Percentiles rank a stretch among this genome's conserved stretches.
These are phyloP conservation scores for Ceratosolen fusciceps DNA, from an alignment of 1,140 invertebrate genomes.

Conservation along the genomic window DNA sequence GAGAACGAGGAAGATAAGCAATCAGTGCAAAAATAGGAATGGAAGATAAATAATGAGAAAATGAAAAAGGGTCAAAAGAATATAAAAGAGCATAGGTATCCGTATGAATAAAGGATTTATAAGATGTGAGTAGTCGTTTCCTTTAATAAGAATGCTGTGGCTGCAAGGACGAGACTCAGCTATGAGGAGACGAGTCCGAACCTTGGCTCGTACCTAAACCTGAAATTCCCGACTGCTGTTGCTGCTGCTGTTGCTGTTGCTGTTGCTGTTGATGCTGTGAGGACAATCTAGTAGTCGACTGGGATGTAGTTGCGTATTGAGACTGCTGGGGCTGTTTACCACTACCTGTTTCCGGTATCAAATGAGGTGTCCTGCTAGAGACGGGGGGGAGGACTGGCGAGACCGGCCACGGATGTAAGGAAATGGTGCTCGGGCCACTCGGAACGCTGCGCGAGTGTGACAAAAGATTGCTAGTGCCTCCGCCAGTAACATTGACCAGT, in stretches of 20 bases:
- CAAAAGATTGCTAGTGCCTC: conserved; percentile 59
- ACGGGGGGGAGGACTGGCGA: conserved; percentile 81
- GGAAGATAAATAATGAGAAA: background rate
- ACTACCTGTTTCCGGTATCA: conserved; percentile 78
- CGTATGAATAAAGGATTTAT: background rate
- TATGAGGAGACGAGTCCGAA: conserved; percentile 67
- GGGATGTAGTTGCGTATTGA: conserved; percentile 42
- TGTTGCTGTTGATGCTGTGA: conserved; percentile 60
- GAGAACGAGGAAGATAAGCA: too few species aligned
- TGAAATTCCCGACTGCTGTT: conserved; percentile 61
- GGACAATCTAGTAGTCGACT: conserved; percentile 54
- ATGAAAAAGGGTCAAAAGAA: background rate
- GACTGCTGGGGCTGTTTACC: conserved; percentile 62
- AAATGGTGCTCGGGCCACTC: conserved; percentile 67
- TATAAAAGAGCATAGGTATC: too few species aligned
- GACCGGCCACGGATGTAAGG: conserved; percentile 79
- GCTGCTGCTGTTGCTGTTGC: conserved; percentile 58
- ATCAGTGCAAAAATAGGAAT: background rate
- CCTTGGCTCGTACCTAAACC: conserved; percentile 67
- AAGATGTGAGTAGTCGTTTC: background rate
- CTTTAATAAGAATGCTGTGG: conserved; percentile 70
- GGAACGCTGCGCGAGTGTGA: conserved; percentile 75
- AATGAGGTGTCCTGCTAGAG: conserved; percentile 79
- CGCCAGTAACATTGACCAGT: conserved; percentile 47
- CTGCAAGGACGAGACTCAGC: conserved; percentile 71